Evolutionary conservation across 2,888 invertebrate species (phyloP).

Genomic region (Aphidoletes aphidimyza): DNA sequence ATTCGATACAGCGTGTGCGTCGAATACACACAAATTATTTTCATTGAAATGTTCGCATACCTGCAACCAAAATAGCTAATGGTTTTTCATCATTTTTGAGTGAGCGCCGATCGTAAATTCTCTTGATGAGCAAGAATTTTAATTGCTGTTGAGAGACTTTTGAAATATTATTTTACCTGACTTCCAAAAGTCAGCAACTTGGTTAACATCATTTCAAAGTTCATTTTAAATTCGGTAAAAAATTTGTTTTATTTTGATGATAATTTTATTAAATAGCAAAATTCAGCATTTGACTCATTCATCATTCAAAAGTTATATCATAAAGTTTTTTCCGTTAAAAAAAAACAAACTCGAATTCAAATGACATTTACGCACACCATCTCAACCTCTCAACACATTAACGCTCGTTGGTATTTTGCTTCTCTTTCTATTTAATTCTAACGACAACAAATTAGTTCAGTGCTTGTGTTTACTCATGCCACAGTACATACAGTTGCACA

Average conservation of each 20-base stretch:
- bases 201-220: too few species aligned
- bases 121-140: not conserved
- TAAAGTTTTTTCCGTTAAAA: not conserved
- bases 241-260: not conserved
- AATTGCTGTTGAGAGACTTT: conserved; percentile 13
- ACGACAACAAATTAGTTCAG: not conserved
- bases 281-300: not conserved
- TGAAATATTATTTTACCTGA: too few species aligned
- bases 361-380: conserved; percentile 10
- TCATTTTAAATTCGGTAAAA: not conserved
- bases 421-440: not conserved
- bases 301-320: not conserved
- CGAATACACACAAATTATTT: too few species aligned
- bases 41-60: not conserved
- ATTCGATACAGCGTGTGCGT: too few species aligned
- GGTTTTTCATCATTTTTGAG: not conserved
- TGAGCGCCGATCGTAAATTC: conserved; percentile 1
- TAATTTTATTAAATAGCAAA: not conserved
- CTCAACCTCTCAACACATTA: not conserved
- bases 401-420: not conserved
- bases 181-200: too few species aligned
- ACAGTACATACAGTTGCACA: not conserved
- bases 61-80: not conserved
- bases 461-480: not conserved
- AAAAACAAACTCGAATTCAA: not conserved